These are phyloP conservation scores for Onychomys leucogaster DNA, from an alignment of 2,797 vertebrate species.

Conservation along the genomic window DNA sequence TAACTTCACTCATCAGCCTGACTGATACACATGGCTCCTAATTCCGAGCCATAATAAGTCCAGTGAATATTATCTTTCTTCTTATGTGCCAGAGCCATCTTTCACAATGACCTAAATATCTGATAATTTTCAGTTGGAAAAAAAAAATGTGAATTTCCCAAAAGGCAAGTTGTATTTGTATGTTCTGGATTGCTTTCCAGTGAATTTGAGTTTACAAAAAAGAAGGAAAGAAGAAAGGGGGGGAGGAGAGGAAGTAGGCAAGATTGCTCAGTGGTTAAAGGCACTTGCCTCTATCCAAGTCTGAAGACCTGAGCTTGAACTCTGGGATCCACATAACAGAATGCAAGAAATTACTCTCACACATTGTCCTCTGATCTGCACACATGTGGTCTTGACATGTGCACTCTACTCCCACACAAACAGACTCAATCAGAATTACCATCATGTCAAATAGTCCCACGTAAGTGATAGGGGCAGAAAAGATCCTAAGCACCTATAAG, in stretches of 20 bases:
- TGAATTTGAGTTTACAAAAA: slow-evolving; percentile 5
- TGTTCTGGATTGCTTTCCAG: background rate
- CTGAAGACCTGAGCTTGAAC: background rate
- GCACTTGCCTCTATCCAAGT: background rate
- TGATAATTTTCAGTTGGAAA: background rate
- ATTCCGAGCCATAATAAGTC: background rate
- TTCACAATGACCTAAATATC: background rate
- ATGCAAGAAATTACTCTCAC: background rate
- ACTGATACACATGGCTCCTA: background rate
- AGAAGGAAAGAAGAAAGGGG: background rate
- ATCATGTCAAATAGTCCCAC: background rate
- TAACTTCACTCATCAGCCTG: background rate
- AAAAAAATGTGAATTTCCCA: background rate
- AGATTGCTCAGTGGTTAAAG: background rate
- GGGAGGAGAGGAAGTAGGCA: accelerated
- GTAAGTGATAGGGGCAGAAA: background rate
- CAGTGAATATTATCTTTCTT: background rate
- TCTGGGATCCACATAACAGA: background rate
- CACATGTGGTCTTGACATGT: too few species aligned
- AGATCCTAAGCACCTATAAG: background rate
- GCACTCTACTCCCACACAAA: background rate
- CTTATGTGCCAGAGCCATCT: accelerated
- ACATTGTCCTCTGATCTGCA: background rate
- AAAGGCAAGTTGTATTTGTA: background rate
- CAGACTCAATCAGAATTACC: background rate